A percentile compares a stretch with the other conserved stretches of the same genome.
Conservation (phyloP, 2,797 vertebrate species). For the Arrhamphus sclerolepis region DNA sequence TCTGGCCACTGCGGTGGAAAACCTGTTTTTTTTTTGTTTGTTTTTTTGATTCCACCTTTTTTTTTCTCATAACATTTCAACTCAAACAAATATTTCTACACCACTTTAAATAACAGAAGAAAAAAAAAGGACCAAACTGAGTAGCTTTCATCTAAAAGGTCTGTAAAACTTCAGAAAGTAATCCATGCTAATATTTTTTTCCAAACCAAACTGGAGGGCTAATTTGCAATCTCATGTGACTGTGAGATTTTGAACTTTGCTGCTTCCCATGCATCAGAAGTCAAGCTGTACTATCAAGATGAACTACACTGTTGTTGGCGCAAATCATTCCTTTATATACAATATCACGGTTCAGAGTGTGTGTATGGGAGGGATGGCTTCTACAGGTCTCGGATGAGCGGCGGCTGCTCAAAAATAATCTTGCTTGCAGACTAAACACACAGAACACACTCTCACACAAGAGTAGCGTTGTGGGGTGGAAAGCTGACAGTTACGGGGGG, state of each 20-base stretch:
- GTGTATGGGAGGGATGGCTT: slow-evolving; percentile 34
- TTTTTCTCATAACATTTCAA: too few relatives aligned
- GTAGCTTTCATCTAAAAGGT: too few relatives aligned
- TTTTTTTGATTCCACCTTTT: too few relatives aligned
- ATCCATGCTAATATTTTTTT: too few relatives aligned
- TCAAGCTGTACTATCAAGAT: neutral
- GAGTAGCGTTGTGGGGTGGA: slow-evolving; percentile 41
- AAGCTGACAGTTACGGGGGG: slow-evolving; percentile 18
- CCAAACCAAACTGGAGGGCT: too few relatives aligned
- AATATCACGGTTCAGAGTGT: slow-evolving; percentile 29
- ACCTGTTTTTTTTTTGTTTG: too few relatives aligned
- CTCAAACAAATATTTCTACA: too few relatives aligned
- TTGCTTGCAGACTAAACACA: slow-evolving; percentile 69
- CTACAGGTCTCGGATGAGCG: slow-evolving; percentile 41
- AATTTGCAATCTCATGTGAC: too few relatives aligned
- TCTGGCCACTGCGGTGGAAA: too few relatives aligned
- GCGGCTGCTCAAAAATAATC: slow-evolving; percentile 66
- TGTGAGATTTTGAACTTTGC: neutral
- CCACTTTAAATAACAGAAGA: too few relatives aligned
- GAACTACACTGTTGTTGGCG: neutral
- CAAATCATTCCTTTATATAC: neutral
- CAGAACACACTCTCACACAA: slow-evolving; percentile 49
- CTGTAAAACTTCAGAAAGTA: too few relatives aligned
- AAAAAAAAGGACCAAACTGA: too few relatives aligned
- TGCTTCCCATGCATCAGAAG: neutral